Conservation (phyloP, 2,113 vertebrate species). For the Dascyllus trimaculatus region DNA sequence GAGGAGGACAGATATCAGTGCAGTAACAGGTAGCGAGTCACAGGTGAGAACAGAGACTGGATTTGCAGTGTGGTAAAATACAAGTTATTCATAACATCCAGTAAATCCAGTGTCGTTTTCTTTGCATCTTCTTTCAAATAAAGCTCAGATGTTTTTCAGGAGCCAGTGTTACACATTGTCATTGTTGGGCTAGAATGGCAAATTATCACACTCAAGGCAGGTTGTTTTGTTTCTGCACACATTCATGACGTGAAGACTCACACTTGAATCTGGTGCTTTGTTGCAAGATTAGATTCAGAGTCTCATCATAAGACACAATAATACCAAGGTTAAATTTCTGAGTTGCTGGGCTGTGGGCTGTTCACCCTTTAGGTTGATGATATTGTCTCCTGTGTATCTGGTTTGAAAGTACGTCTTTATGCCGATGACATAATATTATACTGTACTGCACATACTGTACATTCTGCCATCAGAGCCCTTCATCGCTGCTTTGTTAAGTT, state of each 20-base stretch:
- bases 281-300: not conserved
- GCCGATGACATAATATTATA: no score
- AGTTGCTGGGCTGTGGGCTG: no score
- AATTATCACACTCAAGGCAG: not conserved
- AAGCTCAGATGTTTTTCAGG: not conserved
- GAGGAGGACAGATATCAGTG: not conserved
- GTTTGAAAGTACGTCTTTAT: no score
- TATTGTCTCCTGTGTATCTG: no score
- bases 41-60: not conserved
- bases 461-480: no score
- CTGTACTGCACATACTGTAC: no score
- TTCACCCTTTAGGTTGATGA: no score
- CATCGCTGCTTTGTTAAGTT: no score
- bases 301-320: not conserved
- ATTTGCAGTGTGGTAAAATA: not conserved
- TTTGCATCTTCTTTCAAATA: not conserved
- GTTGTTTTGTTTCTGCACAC: not conserved
- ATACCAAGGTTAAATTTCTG: not conserved
- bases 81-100: not conserved
- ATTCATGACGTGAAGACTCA: no score
- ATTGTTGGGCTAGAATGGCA: not conserved
- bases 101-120: not conserved
- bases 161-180: not conserved
- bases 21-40: not conserved
- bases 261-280: no score